Conservation (phyloP, 2,888 invertebrate species). For the Sinohyriopsis cumingii region DNA sequence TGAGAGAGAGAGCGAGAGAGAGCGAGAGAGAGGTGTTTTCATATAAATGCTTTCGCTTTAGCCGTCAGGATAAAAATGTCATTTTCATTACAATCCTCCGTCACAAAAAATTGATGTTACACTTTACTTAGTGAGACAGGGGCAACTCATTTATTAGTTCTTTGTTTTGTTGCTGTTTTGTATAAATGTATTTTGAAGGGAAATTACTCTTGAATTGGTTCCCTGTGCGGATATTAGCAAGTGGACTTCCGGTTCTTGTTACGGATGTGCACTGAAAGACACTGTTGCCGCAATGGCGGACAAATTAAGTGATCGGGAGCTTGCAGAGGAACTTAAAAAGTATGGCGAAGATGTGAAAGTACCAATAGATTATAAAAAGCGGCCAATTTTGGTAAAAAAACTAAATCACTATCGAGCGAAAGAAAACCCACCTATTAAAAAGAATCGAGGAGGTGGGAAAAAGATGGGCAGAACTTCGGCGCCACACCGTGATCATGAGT, state of each 20-base stretch:
- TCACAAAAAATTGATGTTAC: no score
- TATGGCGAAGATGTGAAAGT: constrained; percentile 57
- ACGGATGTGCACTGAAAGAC: not conserved
- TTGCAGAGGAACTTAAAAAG: constrained; percentile 48
- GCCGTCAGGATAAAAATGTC: no score
- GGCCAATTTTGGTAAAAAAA: constrained; percentile 58
- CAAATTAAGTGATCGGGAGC: constrained; percentile 52
- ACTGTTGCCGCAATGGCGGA: constrained; percentile 57
- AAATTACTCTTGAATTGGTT: not conserved
- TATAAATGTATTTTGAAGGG: no score
- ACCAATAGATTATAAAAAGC: constrained; percentile 51
- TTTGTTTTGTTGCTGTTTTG: no score
- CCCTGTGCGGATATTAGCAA: not conserved
- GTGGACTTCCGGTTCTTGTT: not conserved
- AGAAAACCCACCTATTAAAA: constrained; percentile 39
- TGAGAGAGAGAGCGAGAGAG: no score
- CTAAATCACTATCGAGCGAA: constrained; percentile 57
- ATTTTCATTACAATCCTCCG: no score
- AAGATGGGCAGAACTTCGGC: constrained; percentile 21
- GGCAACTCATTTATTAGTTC: no score
- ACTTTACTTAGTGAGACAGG: no score
- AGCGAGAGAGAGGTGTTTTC: no score
- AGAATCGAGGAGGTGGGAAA: constrained; percentile 21
- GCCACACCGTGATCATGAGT: constrained; percentile 26
- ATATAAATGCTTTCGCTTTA: no score